Base-by-base conservation (phyloP, 1,140 invertebrate genomes). In the Drosophila ohnishii region DNA sequence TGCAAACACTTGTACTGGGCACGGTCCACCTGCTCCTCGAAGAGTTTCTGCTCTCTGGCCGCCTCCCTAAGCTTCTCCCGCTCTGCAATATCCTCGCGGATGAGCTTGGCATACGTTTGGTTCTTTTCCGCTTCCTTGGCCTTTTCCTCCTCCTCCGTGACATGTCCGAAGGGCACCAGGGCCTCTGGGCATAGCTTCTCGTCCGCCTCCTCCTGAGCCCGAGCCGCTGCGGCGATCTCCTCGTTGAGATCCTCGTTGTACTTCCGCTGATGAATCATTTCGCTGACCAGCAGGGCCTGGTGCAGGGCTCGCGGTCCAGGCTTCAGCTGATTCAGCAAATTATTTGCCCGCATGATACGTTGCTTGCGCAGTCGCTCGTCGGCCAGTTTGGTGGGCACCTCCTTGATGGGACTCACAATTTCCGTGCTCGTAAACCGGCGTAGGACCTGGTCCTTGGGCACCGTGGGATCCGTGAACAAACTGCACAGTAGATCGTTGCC, bases 401-500 rank as follows among this genome's bases (percentile, higher is more conserved):
- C 30, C 30, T 50, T 39, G 5, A 44, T n/a, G 7, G 53, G 7
- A 1, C 25, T 9, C 3, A 37, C 19, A 5, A 57, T 44, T 9
- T 47, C 44, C 28, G 62, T 57, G 16, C 39, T 19, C 11, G 47
- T 37, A 2, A 5, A 6, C 48, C 39, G 13, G 10, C 16, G 28
- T 14, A 71, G 28, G 11, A 59, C 57, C 19, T 50, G 48, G 28
- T 64, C 37, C 4, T 50, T 42, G n/a, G 11, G 37, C 30, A 47
- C 34, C 0, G 53, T 45, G 65, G 65, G 48, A n/a, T 86, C 81
- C 0, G 53, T 58, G n/a, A 91, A 90, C 0, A 48, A 19, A 13
- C 71, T 71, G 11, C 78, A 58, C 3, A 91, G 55, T 0, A 74
- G 57, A 19, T 80, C 83, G 50, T 71, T 78, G 32, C 83, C 90